Evolutionary conservation across 2,113 vertebrate genomes (phyloP).

Genomic region (Lagopus muta): DNA sequence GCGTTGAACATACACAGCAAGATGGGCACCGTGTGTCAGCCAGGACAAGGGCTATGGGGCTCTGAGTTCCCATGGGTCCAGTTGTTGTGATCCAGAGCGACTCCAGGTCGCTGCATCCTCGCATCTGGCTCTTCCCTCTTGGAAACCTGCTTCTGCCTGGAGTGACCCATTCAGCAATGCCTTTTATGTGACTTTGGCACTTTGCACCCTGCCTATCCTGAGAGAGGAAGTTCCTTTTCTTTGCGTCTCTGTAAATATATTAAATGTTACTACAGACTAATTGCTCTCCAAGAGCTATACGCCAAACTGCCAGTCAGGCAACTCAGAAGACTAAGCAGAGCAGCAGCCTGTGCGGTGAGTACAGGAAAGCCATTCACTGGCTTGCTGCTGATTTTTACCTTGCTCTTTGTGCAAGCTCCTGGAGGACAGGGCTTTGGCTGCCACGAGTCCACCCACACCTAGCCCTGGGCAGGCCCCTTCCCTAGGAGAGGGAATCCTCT

Average conservation of each 20-base stretch:
- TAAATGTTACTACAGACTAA: background rate
- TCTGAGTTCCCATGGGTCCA: background rate
- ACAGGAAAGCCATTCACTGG: background rate
- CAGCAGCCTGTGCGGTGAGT: background rate
- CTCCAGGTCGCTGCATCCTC: background rate
- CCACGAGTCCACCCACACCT: background rate
- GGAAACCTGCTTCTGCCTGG: background rate
- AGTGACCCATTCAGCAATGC: background rate
- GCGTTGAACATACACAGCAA: background rate
- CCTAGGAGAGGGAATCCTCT: background rate
- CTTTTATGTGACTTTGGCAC: background rate
- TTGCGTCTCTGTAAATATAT: background rate
- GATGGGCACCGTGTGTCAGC: background rate
- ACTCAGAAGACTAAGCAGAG: background rate
- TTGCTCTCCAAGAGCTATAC: background rate
- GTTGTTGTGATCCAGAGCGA: background rate
- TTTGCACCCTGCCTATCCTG: background rate
- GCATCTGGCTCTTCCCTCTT: background rate
- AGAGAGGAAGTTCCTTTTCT: background rate
- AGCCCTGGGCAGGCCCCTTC: background rate
- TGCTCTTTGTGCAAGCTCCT: background rate
- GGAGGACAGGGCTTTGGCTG: background rate
- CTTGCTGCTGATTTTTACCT: background rate
- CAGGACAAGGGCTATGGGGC: fast-evolving
- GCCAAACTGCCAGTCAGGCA: background rate